A percentile compares a stretch with the other conserved stretches of the same genome.
Evolutionary conservation across 2,113 vertebrate genomes (phyloP).

Genomic region (Gadus chalcogrammus): DNA sequence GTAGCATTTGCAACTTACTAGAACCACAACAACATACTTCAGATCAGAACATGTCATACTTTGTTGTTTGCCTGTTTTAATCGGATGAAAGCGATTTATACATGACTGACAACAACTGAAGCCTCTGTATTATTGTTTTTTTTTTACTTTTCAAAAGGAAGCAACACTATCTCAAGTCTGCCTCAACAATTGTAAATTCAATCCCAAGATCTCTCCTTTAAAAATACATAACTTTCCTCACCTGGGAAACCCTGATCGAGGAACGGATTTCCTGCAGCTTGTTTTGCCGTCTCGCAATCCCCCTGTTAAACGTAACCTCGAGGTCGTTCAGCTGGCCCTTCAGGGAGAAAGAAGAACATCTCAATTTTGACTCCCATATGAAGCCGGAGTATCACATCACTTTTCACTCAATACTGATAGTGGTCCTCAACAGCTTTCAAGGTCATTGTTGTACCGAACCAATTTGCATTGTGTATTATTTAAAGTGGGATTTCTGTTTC

Average conservation of each 20-base stretch:
- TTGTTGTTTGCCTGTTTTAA: too few relatives aligned
- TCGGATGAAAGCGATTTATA: too few relatives aligned
- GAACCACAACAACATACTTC: not conserved
- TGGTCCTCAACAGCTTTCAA: not conserved
- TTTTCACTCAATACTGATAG: not conserved
- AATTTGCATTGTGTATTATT: not conserved
- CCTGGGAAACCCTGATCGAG: constrained; percentile 37
- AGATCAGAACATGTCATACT: too few relatives aligned
- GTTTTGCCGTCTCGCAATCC: constrained; percentile 14
- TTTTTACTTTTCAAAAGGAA: too few relatives aligned
- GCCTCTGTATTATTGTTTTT: too few relatives aligned
- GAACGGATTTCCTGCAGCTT: constrained; percentile 27
- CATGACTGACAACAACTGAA: too few relatives aligned
- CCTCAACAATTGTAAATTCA: not conserved
- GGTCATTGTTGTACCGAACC: not conserved
- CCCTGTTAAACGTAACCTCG: constrained; percentile 12
- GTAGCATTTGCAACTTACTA: not conserved
- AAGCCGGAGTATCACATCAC: not conserved
- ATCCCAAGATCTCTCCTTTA: not conserved
- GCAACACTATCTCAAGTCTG: not conserved
- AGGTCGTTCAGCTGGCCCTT: constrained; percentile 36
- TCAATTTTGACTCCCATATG: not conserved
- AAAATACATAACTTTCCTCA: constrained; percentile 2
- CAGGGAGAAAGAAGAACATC: not conserved
- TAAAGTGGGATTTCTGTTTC: not conserved